Percentiles rank a stretch among this genome's conserved stretches.
Conservation (phyloP, 2,113 vertebrate species). For the Pavo muticus region DNA sequence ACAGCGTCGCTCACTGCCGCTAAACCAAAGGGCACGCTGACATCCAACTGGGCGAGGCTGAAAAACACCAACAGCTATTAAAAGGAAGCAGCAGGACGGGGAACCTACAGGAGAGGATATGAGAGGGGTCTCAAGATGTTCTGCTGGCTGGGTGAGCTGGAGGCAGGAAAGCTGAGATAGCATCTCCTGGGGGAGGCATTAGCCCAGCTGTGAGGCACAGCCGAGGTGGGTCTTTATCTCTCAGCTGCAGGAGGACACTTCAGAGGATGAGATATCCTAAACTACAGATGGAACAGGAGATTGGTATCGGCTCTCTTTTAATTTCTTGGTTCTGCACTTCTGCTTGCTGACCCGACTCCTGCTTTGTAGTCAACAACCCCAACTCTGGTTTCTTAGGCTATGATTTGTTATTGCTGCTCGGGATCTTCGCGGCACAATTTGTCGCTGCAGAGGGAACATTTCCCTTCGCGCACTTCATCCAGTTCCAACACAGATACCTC, state of each 20-base stretch:
- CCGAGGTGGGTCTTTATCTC: conserved; percentile 30
- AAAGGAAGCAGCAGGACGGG: background rate
- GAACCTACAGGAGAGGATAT: background rate
- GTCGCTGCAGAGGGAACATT: background rate
- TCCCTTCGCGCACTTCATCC: background rate
- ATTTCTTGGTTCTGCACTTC: background rate
- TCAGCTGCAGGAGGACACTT: background rate
- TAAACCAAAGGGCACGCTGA: background rate
- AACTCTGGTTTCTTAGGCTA: background rate
- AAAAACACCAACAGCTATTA: background rate
- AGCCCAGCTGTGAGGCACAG: background rate
- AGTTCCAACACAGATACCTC: background rate
- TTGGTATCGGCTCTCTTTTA: background rate
- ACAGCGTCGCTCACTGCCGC: background rate
- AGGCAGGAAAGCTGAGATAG: background rate
- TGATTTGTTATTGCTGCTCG: background rate
- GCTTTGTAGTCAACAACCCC: background rate
- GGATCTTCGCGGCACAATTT: background rate
- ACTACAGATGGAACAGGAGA: background rate
- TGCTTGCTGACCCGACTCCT: background rate
- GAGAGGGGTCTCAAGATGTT: background rate
- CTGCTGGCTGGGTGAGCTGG: background rate
- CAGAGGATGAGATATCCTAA: background rate
- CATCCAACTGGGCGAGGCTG: background rate
- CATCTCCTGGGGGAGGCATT: background rate